Evolutionary conservation across 2,797 vertebrate genomes (phyloP).

Genomic region (Adrianichthys oophorus): DNA sequence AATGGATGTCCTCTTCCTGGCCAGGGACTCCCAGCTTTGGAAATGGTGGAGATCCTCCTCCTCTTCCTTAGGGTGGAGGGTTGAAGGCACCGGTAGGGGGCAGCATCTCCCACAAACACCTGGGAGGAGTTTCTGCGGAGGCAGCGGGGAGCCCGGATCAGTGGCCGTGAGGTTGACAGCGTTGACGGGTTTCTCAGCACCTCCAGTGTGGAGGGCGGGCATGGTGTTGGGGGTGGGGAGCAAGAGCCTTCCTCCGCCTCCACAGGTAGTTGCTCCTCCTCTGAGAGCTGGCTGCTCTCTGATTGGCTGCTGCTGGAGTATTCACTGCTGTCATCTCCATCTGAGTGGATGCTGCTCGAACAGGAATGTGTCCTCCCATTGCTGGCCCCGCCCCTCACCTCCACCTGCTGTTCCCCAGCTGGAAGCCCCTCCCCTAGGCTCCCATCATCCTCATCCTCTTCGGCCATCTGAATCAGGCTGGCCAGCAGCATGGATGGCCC

Average conservation of each 20-base stretch:
- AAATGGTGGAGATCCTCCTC: constrained; percentile 69
- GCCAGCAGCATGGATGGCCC: constrained; percentile 81
- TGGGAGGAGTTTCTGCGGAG: constrained; percentile 82
- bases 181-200: constrained; percentile 26
- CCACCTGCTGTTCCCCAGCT: constrained; percentile 55
- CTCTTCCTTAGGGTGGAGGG: constrained; percentile 54
- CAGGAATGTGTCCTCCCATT: constrained; percentile 25
- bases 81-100: constrained; percentile 44
- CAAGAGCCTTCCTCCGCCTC: constrained; percentile 42
- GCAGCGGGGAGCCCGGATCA: constrained; percentile 78
- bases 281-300: constrained; percentile 47
- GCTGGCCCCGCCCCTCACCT: constrained; percentile 46
- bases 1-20: constrained; percentile 50
- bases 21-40: constrained; percentile 67
- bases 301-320: constrained; percentile 50
- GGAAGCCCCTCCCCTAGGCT: constrained; percentile 3
- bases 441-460: constrained; percentile 65
- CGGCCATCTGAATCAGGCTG: constrained; percentile 77
- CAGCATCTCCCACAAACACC: constrained; percentile 62
- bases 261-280: constrained; percentile 29
- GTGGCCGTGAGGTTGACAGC: constrained; percentile 23
- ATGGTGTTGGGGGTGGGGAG: constrained; percentile 9
- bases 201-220: constrained; percentile 16
- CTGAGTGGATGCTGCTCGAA: constrained; percentile 63
- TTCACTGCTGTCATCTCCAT: constrained; percentile 39